Percentiles rank a stretch among this genome's conserved stretches.
phyloP scores from a whole-genome alignment of 2,113 vertebrate species.

The Setophaga coronata region DNA sequence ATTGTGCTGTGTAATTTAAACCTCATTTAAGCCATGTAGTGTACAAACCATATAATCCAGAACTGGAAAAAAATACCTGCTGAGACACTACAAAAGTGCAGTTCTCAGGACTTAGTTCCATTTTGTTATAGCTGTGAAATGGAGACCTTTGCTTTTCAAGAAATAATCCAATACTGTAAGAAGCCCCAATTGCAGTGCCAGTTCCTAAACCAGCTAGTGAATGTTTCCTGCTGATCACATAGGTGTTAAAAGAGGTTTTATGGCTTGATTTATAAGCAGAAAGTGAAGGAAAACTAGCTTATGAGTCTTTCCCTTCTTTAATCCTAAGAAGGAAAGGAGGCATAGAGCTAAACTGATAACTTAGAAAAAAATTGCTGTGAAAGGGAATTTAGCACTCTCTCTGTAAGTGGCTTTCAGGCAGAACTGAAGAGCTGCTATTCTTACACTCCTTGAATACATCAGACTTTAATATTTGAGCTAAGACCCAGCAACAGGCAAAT shows the following conservation, averaged over 20 bases:
- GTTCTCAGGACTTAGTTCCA: not conserved
- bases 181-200: not conserved
- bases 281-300: not conserved
- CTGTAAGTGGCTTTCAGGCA: not conserved
- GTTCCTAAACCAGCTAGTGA: not conserved
- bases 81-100: not conserved
- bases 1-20: not conserved
- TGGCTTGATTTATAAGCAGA: not conserved
- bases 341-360: not conserved
- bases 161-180: not conserved
- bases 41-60: not conserved
- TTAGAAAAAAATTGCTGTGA: not conserved
- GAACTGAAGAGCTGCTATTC: not conserved
- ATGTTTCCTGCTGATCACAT: not conserved
- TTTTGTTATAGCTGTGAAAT: not conserved
- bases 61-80: not conserved
- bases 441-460: not conserved
- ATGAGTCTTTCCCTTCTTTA: not conserved
- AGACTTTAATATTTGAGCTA: not conserved
- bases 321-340: not conserved
- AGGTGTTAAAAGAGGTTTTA: not conserved
- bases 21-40: not conserved
- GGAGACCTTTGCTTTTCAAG: not conserved
- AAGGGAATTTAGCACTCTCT: not conserved
- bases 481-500: not conserved